Evolutionary conservation across 2,888 invertebrate species (phyloP).

Genomic region (Drosophila anomalata): DNA sequence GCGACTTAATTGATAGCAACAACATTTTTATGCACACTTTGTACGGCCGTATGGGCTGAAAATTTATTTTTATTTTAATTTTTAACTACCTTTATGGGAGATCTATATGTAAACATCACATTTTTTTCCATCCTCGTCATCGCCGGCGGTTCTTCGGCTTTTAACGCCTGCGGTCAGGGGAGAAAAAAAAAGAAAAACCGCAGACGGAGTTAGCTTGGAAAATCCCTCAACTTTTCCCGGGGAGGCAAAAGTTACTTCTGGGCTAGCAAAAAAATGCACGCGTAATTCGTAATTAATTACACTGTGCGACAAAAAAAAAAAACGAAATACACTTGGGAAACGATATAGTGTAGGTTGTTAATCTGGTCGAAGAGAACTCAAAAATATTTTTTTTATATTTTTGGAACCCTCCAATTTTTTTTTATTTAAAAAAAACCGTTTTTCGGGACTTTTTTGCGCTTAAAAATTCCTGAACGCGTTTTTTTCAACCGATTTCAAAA

Average conservation of each 20-base stretch:
- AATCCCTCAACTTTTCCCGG: constrained; percentile 11
- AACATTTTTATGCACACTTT: constrained; percentile 22
- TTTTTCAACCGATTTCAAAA: too few species aligned
- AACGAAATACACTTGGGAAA: too few species aligned
- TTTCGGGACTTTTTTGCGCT: too few species aligned
- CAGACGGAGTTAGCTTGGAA: constrained; percentile 18
- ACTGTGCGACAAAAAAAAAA: too few species aligned
- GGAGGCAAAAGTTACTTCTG: constrained; percentile 29
- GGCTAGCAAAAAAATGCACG: constrained; percentile 34
- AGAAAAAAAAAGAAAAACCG: constrained; percentile 43
- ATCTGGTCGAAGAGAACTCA: too few species aligned
- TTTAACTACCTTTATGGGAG: constrained; percentile 23
- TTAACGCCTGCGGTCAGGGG: constrained; percentile 61
- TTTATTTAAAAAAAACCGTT: too few species aligned
- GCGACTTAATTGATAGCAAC: constrained; percentile 66
- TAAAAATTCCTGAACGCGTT: too few species aligned
- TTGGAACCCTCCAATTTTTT: too few species aligned
- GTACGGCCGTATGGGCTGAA: neutral
- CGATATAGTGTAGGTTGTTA: too few species aligned
- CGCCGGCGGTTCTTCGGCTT: constrained; percentile 60
- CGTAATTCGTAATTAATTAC: constrained; percentile 48
- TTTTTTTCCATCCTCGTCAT: constrained; percentile 5
- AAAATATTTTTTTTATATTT: too few species aligned
- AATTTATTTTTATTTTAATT: constrained; percentile 11
- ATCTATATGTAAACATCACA: neutral